A percentile compares a stretch with the other conserved stretches of the same genome.
Conservation (phyloP, 2,797 vertebrate species). For the Buphagus erythrorhynchus region DNA sequence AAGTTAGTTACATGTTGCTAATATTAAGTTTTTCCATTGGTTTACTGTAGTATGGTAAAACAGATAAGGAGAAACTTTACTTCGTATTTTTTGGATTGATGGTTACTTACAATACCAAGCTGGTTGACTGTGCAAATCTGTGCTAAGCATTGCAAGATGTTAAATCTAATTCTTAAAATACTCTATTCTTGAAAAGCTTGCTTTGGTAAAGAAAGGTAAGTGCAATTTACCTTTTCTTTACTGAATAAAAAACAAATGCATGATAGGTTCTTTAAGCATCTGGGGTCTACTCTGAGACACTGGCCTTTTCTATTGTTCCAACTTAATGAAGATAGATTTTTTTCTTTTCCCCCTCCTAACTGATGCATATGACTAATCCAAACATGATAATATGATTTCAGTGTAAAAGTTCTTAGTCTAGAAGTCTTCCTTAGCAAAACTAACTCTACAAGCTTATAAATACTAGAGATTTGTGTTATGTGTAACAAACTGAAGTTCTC, state of each 20-base stretch:
- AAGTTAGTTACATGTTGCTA: neutral
- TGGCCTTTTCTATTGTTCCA: neutral
- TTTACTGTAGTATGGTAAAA: neutral
- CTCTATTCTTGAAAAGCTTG: conserved; percentile 43
- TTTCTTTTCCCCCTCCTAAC: neutral
- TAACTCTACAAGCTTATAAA: neutral
- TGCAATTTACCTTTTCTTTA: conserved; percentile 32
- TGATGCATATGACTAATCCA: neutral
- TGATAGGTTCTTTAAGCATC: neutral
- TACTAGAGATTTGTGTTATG: neutral
- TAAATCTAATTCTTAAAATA: conserved; percentile 49
- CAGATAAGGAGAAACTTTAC: neutral
- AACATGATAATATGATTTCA: neutral
- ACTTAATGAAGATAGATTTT: neutral
- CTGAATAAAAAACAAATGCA: neutral
- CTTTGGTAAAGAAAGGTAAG: conserved; percentile 57
- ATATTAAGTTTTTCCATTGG: neutral
- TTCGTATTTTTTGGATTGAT: neutral
- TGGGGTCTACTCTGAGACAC: neutral
- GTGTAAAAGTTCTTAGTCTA: neutral
- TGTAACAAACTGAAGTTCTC: neutral
- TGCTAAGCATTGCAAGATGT: neutral
- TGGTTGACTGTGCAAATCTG: neutral
- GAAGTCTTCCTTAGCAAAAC: neutral
- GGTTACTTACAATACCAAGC: neutral